phyloP scores from a whole-genome alignment of 2,113 vertebrate genomes.

The Labeo rohita region DNA sequence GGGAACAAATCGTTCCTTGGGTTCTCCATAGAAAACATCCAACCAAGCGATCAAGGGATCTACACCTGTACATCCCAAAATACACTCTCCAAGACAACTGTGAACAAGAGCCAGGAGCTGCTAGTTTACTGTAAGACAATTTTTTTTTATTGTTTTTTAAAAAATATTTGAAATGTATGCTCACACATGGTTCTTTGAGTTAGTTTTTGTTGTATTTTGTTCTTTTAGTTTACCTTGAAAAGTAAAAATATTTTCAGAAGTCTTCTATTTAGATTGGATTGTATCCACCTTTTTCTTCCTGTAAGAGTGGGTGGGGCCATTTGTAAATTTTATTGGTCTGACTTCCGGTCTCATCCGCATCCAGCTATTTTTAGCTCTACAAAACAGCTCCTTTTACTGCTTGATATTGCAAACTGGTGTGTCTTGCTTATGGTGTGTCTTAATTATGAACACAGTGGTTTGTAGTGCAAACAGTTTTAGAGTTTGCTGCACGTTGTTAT shows the following conservation, averaged over 20 bases:
- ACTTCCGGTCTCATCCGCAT: no score
- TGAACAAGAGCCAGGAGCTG: conserved; percentile 69
- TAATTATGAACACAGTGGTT: no score
- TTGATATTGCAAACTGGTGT: no score
- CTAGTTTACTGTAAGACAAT: conserved; percentile 83
- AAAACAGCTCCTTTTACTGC: no score
- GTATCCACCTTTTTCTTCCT: no score
- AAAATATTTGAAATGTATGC: neutral
- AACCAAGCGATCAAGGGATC: conserved; percentile 73
- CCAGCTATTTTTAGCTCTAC: no score
- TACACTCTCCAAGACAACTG: conserved; percentile 60
- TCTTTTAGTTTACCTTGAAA: neutral
- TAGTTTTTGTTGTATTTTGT: neutral
- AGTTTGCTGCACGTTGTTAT: no score
- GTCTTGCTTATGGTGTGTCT: no score
- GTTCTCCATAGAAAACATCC: conserved; percentile 68
- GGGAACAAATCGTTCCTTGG: conserved; percentile 45
- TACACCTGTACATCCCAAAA: conserved; percentile 79
- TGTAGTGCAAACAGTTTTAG: no score
- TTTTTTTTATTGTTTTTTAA: neutral
- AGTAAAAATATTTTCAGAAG: neutral
- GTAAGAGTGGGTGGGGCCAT: no score
- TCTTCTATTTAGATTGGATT: neutral
- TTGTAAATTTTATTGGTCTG: no score
- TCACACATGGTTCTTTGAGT: neutral